Base-by-base conservation (phyloP, 2,888 invertebrate genomes). In the Chironomus tentans region DNA sequence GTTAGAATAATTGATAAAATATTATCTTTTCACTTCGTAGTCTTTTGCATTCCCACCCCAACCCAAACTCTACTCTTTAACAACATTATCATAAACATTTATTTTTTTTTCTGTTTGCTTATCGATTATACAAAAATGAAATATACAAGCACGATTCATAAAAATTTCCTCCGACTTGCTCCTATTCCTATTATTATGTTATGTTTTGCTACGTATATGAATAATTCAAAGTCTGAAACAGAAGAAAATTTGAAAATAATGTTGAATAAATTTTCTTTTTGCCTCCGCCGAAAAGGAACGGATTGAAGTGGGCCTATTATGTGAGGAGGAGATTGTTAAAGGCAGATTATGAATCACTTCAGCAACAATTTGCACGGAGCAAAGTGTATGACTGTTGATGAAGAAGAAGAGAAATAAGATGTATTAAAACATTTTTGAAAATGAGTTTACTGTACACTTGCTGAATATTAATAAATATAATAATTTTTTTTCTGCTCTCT, bases 1-100 rank as follows among this genome's bases (percentile, higher is more conserved):
- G 21, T 65, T 65, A 21, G 22, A 65, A 65, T 65, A 65, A 65
- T 65, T 65, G 65, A 65, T 65, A 65, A 65, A 65, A 65, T 65
- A 65, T 65, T 18, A 65, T 65, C 65, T 65, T 65, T 56, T n/a
- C 18, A 56, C 56, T 56, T n/a, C n/a, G 56, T 56, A 18, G 18
- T 15, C 56, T 15, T 18, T n/a, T 15, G 15, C 56, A 56, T 56
- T 56, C 5, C 56, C 38, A 10, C 38, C 10, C 38, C 10, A 2
- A 10, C 38, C 2, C 10, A 10, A 3, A 38, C 2, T 38, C 38
- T 38, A 1, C 38, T 38, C 38, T 38, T 38, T 38, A 56, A 15
- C 56, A 56, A 15, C 56, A 56, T 56, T 56, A 56, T 56, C 56
- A 56, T 56, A 56, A 56, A 56, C 56, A 56, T 56, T 18, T 56